Evolutionary conservation across 2,113 vertebrate genomes (phyloP), one percentile per base, ranked within the genome.

Genomic region (Choloepus hoffmanni): DNA sequence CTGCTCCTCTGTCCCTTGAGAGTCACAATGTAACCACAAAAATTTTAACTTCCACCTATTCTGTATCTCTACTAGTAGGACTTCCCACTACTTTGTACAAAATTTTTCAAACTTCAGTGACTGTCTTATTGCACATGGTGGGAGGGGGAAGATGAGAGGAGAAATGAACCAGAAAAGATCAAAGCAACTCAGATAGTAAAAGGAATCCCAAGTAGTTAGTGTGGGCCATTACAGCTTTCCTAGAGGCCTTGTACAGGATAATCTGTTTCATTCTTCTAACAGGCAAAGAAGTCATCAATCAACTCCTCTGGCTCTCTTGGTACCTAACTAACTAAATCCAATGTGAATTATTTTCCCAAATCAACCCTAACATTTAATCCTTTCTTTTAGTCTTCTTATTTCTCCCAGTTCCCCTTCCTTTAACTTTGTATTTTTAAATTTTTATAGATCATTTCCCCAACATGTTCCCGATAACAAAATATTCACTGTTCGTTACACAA

Each of bases 311-410:
- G 76, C 62, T 62, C 45, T 82, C 73, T 40, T 68, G 60, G 30
- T 73, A 87, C 48, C 53, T 92, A 73, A 84, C 76, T 84, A 84
- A 68, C 40, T 30, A 95, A 86, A 93, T 3, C 24, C 86, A 92
- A 73, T 16, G 33, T 76, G 24, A 93, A 95, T 13, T 74, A 76
- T 74, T 91, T 83, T 53, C n/a, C 63, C 50, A 74, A 88, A 85
- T 62, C 36, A 86, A 43, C 45, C 45, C 55, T 30, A 84, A 67
- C 30, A 92, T 67, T 78, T 84, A 15, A 96, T 53, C 70, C 26
- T 53, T 67, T 89, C 50, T 53, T 68, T 43, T 53, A 45, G 33
- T 81, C 58, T 28, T 89, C 48, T 89, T 82, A 53, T 63, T 92
- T 92, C 63, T 95, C 67, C 18, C 36, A 78, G 62, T 68, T 83